Evolutionary conservation across 2,797 vertebrate genomes (phyloP).

Genomic region (Eptatretus atami): DNA sequence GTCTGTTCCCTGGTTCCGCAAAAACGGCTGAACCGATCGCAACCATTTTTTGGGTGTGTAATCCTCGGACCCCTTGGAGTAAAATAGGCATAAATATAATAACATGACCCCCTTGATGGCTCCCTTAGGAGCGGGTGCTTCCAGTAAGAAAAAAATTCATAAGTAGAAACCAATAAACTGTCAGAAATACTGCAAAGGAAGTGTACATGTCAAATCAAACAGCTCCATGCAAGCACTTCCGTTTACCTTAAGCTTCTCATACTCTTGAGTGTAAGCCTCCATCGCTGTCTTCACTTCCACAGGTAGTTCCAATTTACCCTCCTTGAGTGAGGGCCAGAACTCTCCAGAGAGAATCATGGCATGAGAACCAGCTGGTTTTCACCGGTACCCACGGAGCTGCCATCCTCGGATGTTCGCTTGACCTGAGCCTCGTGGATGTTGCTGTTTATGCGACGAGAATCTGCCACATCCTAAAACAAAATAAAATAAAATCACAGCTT

Average conservation of each 20-base stretch:
- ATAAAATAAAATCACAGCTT: background rate
- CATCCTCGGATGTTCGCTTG: background rate
- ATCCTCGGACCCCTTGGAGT: too few species aligned
- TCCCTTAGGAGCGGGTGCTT: too few species aligned
- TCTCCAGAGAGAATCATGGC: constrained; percentile 69
- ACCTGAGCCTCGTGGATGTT: constrained; percentile 33
- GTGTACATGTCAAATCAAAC: too few species aligned
- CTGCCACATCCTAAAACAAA: constrained; percentile 48
- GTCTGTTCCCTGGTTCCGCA: too few species aligned
- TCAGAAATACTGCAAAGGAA: too few species aligned
- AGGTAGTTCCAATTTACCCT: constrained; percentile 78
- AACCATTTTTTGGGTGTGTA: too few species aligned
- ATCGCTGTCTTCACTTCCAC: constrained; percentile 35
- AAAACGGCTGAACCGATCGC: too few species aligned
- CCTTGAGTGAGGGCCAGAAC: constrained; percentile 85
- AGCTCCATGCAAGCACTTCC: too few species aligned
- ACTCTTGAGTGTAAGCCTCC: constrained; percentile 62
- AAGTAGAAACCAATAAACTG: too few species aligned
- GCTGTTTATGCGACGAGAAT: constrained; percentile 63
- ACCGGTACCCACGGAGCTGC: background rate
- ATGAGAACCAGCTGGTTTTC: constrained; percentile 24
- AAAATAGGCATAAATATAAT: too few species aligned
- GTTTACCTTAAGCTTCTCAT: constrained; percentile 62
- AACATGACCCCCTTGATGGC: too few species aligned
- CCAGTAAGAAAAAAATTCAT: too few species aligned